A percentile compares a stretch with the other conserved stretches of the same genome.
Evolutionary conservation across 2,888 invertebrate species (phyloP).

Genomic region (Ceriagrion tenellum): DNA sequence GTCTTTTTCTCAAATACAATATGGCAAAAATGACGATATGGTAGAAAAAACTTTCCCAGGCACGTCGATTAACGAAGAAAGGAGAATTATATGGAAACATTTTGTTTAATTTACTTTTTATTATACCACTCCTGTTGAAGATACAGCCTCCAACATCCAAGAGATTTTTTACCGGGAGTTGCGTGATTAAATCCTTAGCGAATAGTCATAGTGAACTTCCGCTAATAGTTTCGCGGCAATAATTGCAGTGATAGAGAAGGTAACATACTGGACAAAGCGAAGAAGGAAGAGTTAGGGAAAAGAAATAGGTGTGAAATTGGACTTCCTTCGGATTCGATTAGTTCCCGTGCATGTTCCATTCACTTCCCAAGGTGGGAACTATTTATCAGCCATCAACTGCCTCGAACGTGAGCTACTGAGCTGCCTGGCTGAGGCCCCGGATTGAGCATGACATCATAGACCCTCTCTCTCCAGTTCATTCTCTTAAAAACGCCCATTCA

Average conservation of each 20-base stretch:
- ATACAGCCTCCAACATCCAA: no score
- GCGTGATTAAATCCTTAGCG: neutral
- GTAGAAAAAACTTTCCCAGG: no score
- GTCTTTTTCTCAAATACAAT: no score
- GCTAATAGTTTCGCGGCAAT: neutral
- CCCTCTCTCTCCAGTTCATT: neutral
- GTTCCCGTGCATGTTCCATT: neutral
- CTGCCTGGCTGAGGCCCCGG: neutral
- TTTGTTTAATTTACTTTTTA: no score
- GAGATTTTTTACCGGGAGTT: no score
- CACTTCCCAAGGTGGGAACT: neutral
- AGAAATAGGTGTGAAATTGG: neutral
- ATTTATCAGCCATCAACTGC: neutral
- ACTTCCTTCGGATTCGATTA: neutral
- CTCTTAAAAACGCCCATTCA: neutral
- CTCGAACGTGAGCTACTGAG: neutral
- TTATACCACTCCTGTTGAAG: no score
- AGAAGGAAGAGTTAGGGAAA: neutral
- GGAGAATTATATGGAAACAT: no score
- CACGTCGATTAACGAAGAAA: no score
- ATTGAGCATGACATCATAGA: neutral
- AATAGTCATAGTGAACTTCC: neutral
- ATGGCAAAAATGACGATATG: no score
- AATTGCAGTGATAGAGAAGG: neutral
- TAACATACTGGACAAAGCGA: neutral